Conservation (phyloP, 2,797 vertebrate genomes). For the Dendrocincla fuliginosa region DNA sequence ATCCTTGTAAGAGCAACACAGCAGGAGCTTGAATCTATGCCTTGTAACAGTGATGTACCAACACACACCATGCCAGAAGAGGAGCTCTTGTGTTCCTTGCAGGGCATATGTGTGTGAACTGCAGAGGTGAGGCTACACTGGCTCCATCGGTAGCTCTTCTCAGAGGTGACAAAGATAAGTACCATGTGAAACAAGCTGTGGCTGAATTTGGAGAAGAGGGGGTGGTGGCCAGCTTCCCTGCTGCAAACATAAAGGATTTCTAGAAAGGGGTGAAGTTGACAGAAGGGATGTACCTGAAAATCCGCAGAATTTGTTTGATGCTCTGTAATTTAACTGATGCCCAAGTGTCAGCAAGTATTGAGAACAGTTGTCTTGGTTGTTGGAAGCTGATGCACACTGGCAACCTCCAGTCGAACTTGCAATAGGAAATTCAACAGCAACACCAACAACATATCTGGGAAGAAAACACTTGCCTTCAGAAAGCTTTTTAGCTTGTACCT, state of each 20-base stretch:
- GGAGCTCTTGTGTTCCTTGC: neutral
- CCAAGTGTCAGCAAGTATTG: neutral
- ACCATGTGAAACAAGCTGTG: fast-evolving
- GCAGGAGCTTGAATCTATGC: neutral
- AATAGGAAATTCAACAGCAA: neutral
- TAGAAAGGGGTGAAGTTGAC: neutral
- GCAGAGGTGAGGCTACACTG: neutral
- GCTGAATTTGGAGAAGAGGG: neutral
- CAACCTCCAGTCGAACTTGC: neutral
- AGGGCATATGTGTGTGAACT: neutral
- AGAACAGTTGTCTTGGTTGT: neutral
- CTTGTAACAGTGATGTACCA: neutral
- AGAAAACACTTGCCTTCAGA: neutral
- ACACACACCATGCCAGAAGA: neutral
- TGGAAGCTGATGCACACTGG: neutral
- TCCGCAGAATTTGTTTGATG: neutral
- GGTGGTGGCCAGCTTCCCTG: neutral
- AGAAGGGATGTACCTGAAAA: neutral
- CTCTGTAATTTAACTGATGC: neutral
- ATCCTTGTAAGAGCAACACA: neutral
- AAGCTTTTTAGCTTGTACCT: neutral
- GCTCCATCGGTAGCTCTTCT: neutral
- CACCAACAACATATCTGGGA: neutral
- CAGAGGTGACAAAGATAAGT: neutral
- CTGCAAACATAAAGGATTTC: neutral